Base-by-base conservation (phyloP, 2,113 vertebrate genomes). In the Ginglymostoma cirratum region DNA sequence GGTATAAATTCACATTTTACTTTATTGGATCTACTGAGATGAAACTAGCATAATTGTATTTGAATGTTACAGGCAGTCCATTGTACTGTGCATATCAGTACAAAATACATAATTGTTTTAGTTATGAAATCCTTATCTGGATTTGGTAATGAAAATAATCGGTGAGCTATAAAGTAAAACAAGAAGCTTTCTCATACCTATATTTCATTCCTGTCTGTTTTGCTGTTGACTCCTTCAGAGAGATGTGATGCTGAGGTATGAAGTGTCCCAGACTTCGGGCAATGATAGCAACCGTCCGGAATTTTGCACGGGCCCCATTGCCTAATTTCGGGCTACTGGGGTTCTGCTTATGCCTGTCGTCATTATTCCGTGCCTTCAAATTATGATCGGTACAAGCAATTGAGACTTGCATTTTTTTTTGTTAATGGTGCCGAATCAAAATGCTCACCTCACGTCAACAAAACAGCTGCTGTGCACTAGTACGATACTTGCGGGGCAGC, bases 171-270 rank as follows among this genome's bases (percentile, higher is more conserved):
- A 21, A n/a, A 72, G 69, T 52, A 30, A 72, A 95, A 52, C 12
- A 42, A 23, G 94, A 76, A 95, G 24, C 30, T 72, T 30, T 95
- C 52, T 96, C 99, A 97, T 98, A 99, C 99, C 99, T 99, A 98
- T 99, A 99, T 98, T 99, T 99, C 99, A 99, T 99, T 97, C 99
- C 99, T 66, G 99, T 99, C 98, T 98, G 99, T 97, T 99, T 99
- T 38, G 99, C 99, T 0, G 99, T 99, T 95, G 99, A 99, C 98
- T 99, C 99, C 97, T 99, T 99, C 96, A 99, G 98, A 0, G 99
- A 99, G 97, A 99, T 99, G 97, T 99, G 99, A 15, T 99, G 99
- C 96, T 99, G 98, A 0, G 99, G 99, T 0, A 98, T 98, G 96
- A 99, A 99, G 34, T 99, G 98, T 96, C 99, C 99, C 96, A 99